Percentiles rank a stretch among this genome's conserved stretches.
Conservation (phyloP, 2,797 vertebrate species). For the Craterocephalus amniculus region DNA sequence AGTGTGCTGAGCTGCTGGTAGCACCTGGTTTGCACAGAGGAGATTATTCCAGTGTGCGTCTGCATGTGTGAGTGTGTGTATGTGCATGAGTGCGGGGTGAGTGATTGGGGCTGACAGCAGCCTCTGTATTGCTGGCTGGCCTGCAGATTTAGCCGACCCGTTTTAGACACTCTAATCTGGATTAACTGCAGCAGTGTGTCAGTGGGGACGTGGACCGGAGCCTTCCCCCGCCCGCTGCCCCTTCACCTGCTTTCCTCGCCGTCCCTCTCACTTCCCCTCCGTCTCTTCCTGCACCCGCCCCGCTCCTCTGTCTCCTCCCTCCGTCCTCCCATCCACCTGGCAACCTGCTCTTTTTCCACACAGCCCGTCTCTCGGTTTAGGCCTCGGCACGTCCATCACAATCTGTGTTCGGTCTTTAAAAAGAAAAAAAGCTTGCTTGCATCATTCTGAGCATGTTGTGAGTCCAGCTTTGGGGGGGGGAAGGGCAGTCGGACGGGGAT, state of each 20-base stretch:
- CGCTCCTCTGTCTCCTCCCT: background rate
- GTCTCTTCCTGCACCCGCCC: background rate
- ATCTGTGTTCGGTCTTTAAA: background rate
- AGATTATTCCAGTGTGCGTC: conserved; percentile 60
- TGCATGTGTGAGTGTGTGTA: conserved; percentile 44
- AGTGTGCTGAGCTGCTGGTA: conserved; percentile 59
- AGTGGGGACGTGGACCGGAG: conserved; percentile 72
- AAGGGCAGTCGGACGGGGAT: conserved; percentile 69
- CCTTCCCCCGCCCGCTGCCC: conserved; percentile 60
- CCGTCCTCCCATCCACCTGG: conserved; percentile 1
- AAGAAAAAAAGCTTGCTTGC: conserved; percentile 26
- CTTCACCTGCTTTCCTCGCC: conserved; percentile 59
- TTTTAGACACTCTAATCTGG: conserved; percentile 88
- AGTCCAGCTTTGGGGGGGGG: conserved; percentile 53
- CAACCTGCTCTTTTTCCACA: conserved; percentile 11
- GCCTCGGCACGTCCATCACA: background rate
- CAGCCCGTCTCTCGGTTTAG: background rate
- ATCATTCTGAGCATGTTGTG: conserved; percentile 41
- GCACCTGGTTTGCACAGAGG: conserved; percentile 69
- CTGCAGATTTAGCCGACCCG: conserved; percentile 84
- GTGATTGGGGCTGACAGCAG: conserved; percentile 85
- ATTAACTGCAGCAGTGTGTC: conserved; percentile 85
- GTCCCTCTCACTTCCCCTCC: background rate
- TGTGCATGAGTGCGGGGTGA: conserved; percentile 60
- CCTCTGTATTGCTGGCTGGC: conserved; percentile 84